Conservation (phyloP, 2,888 invertebrate species). For the Clitarchus hookeri region DNA sequence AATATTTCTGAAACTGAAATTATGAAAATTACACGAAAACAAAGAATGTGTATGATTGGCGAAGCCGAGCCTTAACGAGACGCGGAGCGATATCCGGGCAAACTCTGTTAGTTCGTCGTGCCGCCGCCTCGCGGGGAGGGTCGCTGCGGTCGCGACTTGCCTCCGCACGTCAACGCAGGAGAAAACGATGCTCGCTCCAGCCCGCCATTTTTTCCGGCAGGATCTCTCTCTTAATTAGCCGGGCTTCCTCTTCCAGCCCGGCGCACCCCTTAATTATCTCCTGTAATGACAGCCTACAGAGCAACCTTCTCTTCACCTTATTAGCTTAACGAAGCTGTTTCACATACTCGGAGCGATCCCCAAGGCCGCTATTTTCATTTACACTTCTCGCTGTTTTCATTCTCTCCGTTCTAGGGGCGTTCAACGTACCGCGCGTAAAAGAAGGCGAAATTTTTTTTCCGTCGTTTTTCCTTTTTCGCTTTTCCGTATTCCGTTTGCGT, state of each 20-base stretch:
- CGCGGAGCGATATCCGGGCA: too few species aligned
- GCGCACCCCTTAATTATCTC: neutral
- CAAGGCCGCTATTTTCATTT: neutral
- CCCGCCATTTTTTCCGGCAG: neutral
- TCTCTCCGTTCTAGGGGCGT: neutral
- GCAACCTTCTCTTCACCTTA: neutral
- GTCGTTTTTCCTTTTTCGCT: too few species aligned
- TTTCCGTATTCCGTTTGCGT: too few species aligned
- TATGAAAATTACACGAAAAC: too few species aligned
- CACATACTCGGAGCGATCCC: neutral
- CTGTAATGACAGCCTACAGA: slow-evolving; percentile 8
- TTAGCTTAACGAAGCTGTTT: slow-evolving; percentile 9
- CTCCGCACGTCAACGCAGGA: neutral
- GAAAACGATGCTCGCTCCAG: neutral
- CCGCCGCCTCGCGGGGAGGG: neutral
- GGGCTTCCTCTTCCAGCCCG: neutral
- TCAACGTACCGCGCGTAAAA: neutral
- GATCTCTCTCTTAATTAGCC: neutral
- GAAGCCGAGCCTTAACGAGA: too few species aligned
- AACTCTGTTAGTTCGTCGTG: neutral
- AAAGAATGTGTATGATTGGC: too few species aligned
- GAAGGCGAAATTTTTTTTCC: too few species aligned
- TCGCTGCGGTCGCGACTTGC: neutral
- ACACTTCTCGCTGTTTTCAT: neutral
- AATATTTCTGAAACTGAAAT: too few species aligned